Conservation (phyloP, 2,888 invertebrate genomes). For the Aphrophora alni region DNA sequence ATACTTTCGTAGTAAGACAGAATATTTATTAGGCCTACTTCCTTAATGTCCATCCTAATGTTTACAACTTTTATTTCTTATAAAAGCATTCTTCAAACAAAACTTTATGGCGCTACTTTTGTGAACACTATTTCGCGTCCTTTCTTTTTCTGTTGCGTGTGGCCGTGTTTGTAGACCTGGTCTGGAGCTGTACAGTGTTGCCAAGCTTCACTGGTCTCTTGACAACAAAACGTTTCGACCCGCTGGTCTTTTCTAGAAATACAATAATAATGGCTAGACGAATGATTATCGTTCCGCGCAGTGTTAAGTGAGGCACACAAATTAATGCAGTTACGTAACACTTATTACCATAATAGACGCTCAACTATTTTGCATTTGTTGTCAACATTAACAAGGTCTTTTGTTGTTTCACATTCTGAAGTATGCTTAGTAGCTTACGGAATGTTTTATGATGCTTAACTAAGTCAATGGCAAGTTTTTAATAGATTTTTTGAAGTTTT, state of each 20-base stretch:
- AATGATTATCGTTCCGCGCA: not conserved
- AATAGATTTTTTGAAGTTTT: too few species aligned
- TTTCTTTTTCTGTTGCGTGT: slow-evolving; percentile 4
- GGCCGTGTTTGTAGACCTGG: slow-evolving; percentile 5
- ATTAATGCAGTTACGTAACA: not conserved
- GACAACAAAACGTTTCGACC: not conserved
- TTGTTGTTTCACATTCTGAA: too few species aligned
- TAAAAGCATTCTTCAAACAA: not conserved
- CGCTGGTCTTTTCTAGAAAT: not conserved
- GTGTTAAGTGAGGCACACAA: not conserved
- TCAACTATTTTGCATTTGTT: not conserved
- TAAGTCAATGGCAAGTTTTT: too few species aligned
- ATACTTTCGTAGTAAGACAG: not conserved
- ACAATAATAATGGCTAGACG: not conserved
- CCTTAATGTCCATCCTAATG: not conserved
- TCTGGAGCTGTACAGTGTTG: not conserved
- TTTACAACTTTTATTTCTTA: not conserved
- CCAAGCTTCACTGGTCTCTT: not conserved
- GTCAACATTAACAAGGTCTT: not conserved
- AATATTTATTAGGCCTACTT: slow-evolving; percentile 4
- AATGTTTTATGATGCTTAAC: too few species aligned
- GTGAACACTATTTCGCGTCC: not conserved
- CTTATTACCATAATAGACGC: not conserved
- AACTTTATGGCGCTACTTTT: not conserved
- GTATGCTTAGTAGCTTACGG: too few species aligned